Evolutionary conservation across 2,113 vertebrate species (phyloP).

Genomic region (Turnix velox): DNA sequence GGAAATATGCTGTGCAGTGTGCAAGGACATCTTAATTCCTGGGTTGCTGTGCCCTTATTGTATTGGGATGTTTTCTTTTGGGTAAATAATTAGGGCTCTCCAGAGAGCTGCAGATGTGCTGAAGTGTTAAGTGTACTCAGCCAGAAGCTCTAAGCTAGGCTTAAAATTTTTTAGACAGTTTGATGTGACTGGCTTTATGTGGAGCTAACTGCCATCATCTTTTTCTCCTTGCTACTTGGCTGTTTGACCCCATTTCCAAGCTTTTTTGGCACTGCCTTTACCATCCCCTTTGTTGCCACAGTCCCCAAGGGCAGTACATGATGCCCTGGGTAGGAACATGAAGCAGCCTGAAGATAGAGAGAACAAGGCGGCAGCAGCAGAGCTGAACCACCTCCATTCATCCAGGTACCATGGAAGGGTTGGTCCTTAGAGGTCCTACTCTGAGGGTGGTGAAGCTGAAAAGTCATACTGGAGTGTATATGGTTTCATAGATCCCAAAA

Average conservation of each 20-base stretch:
- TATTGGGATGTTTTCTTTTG: background rate
- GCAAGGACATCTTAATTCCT: background rate
- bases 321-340: background rate
- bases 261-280: background rate
- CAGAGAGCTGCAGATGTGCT: background rate
- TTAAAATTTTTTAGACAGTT: background rate
- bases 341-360: background rate
- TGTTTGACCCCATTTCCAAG: background rate
- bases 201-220: background rate
- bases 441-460: background rate
- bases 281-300: fast-evolving
- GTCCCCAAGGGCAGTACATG: fast-evolving
- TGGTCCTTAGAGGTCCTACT: background rate
- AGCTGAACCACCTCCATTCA: background rate
- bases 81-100: constrained; percentile 1
- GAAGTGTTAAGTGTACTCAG: background rate
- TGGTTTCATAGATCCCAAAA: background rate
- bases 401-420: background rate
- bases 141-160: background rate
- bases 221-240: background rate
- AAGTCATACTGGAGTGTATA: background rate
- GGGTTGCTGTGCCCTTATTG: background rate
- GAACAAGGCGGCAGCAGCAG: background rate
- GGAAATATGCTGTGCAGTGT: background rate
- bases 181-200: background rate